A percentile compares a stretch with the other conserved stretches of the same genome.
Evolutionary conservation across 2,888 invertebrate species (phyloP).

Genomic region (Drosophila nigricruria): DNA sequence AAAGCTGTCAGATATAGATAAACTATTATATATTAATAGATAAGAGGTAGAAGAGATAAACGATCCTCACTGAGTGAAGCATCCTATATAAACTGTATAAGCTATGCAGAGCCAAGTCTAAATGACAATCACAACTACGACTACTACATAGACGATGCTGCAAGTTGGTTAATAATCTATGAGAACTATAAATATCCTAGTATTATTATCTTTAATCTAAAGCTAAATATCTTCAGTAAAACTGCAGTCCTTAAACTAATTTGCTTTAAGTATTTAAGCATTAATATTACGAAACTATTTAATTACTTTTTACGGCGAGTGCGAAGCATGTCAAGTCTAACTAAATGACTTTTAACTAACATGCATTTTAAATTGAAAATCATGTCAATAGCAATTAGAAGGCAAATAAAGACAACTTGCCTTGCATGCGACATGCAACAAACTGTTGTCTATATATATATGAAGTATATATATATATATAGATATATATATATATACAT

Average conservation of each 20-base stretch:
- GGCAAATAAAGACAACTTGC: slow-evolving; percentile 2
- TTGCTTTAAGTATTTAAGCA: not conserved
- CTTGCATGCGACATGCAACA: slow-evolving; percentile 21
- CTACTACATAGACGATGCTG: too few species aligned
- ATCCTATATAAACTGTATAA: too few species aligned
- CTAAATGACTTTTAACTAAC: not conserved
- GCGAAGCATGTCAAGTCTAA: too few species aligned
- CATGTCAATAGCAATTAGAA: slow-evolving; percentile 30
- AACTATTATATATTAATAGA: too few species aligned
- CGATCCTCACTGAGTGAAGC: too few species aligned
- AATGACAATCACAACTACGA: too few species aligned
- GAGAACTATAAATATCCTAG: too few species aligned
- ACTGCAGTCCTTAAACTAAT: not conserved
- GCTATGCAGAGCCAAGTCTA: too few species aligned
- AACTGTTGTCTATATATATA: slow-evolving; percentile 6
- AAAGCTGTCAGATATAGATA: too few species aligned
- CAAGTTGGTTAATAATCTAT: too few species aligned
- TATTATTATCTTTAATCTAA: too few species aligned
- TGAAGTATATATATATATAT: not conserved
- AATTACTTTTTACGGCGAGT: not conserved
- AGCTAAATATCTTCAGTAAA: not conserved
- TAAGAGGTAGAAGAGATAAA: too few species aligned
- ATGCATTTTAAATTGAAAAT: slow-evolving; percentile 19
- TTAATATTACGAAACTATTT: not conserved
- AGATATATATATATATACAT: slow-evolving; percentile 11